Conservation (phyloP, 2,797 vertebrate species). For the Smutsia gigantea region DNA sequence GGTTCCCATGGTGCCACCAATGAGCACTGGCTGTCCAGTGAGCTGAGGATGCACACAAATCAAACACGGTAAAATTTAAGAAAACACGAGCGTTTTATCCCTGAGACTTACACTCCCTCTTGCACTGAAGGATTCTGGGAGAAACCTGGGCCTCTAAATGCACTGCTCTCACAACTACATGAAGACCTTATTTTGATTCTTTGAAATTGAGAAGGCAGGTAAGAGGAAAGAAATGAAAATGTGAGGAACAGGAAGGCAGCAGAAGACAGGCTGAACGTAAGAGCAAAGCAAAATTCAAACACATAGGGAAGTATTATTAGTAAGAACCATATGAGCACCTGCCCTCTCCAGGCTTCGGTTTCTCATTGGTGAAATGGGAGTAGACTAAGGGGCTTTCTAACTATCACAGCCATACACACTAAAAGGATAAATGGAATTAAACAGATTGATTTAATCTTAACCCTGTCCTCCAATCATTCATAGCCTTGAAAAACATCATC, state of each 20-base stretch:
- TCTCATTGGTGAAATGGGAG: background rate
- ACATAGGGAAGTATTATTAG: background rate
- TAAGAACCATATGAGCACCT: background rate
- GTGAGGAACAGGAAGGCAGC: background rate
- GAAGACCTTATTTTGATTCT: background rate
- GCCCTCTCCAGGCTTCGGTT: background rate
- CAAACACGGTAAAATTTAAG: background rate
- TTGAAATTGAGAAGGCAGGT: background rate
- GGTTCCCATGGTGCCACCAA: conserved; percentile 99
- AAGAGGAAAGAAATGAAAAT: background rate
- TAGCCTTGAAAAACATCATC: background rate
- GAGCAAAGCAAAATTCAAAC: background rate
- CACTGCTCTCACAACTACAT: background rate
- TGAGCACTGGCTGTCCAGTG: conserved; percentile 97
- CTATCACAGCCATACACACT: background rate
- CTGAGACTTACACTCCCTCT: background rate
- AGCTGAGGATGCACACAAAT: conserved; percentile 87
- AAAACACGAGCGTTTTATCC: background rate
- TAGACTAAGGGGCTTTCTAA: background rate
- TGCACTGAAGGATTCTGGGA: background rate
- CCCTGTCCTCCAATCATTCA: background rate
- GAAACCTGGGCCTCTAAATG: background rate
- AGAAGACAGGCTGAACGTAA: background rate
- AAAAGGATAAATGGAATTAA: background rate
- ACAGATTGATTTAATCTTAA: background rate